Conservation (phyloP, 2,113 vertebrate species). For the Noctilio leporinus region DNA sequence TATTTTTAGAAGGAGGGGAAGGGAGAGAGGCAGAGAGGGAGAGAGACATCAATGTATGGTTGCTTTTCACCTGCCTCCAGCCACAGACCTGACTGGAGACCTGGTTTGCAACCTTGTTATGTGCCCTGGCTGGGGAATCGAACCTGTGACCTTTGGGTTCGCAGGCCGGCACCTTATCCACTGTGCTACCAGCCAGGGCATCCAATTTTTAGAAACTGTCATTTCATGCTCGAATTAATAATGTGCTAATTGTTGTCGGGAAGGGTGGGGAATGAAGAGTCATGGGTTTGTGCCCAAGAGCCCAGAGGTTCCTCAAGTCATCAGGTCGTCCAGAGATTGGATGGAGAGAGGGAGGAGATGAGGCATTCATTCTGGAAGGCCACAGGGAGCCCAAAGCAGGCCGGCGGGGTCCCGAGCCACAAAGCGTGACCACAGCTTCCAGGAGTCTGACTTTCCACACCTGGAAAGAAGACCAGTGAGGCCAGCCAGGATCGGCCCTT, state of each 20-base stretch:
- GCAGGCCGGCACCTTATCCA: no score
- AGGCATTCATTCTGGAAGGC: conserved; percentile 55
- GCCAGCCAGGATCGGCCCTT: conserved; percentile 67
- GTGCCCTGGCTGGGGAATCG: no score
- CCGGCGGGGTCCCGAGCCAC: conserved; percentile 36
- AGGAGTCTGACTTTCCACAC: conserved; percentile 35
- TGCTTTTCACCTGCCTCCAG: no score
- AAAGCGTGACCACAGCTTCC: conserved; percentile 50
- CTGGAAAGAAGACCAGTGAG: conserved; percentile 51
- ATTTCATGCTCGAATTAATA: conserved; percentile 47
- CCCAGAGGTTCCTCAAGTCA: background rate
- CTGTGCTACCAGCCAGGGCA: no score
- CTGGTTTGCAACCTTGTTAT: no score
- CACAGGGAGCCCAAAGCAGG: conserved; percentile 53
- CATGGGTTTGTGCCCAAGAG: background rate
- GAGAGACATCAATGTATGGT: no score
- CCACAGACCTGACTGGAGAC: no score
- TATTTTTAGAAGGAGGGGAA: no score
- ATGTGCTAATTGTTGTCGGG: background rate
- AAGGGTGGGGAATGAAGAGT: background rate
- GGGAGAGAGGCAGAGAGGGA: no score
- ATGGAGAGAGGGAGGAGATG: background rate
- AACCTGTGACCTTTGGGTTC: no score
- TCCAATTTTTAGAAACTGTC: background rate
- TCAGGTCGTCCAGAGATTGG: background rate